phyloP scores from a whole-genome alignment of 2,888 invertebrate species.

The Cylindroiulus punctatus region DNA sequence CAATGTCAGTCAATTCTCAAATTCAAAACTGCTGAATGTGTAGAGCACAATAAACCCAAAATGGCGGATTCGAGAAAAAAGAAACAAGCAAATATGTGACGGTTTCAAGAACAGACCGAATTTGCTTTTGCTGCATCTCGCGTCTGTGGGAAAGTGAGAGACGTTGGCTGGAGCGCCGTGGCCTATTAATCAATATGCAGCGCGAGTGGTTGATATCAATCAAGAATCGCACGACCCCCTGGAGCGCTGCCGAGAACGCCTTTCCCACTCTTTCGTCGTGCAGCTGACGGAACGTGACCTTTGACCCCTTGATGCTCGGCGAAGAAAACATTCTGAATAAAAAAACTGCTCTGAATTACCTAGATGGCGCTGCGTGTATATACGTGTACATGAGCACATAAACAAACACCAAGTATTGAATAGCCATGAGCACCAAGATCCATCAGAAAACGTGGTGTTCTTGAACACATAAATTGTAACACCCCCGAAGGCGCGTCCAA shows the following conservation, averaged over 20 bases:
- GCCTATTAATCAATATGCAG: constrained; percentile 25
- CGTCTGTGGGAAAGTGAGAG: background rate
- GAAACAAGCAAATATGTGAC: too few relatives aligned
- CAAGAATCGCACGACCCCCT: constrained; percentile 16
- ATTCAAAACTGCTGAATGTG: too few relatives aligned
- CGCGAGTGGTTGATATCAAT: constrained; percentile 34
- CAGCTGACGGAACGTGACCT: background rate
- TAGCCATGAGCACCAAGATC: too few relatives aligned
- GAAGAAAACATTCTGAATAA: background rate
- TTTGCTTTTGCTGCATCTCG: background rate
- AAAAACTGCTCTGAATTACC: background rate
- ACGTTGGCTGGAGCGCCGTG: background rate
- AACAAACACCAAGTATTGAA: too few relatives aligned
- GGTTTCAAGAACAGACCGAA: background rate
- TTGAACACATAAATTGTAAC: too few relatives aligned
- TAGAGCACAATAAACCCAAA: too few relatives aligned
- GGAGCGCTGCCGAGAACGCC: background rate
- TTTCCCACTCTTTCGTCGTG: background rate
- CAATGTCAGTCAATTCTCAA: too few relatives aligned
- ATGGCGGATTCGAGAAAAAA: too few relatives aligned
- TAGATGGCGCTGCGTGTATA: background rate
- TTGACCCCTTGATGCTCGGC: background rate
- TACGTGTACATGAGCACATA: too few relatives aligned
- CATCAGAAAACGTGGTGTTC: too few relatives aligned
- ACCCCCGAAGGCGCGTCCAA: too few relatives aligned